Base-by-base conservation (phyloP, 2,888 invertebrate genomes). In the Herminia tarsipennalis region DNA sequence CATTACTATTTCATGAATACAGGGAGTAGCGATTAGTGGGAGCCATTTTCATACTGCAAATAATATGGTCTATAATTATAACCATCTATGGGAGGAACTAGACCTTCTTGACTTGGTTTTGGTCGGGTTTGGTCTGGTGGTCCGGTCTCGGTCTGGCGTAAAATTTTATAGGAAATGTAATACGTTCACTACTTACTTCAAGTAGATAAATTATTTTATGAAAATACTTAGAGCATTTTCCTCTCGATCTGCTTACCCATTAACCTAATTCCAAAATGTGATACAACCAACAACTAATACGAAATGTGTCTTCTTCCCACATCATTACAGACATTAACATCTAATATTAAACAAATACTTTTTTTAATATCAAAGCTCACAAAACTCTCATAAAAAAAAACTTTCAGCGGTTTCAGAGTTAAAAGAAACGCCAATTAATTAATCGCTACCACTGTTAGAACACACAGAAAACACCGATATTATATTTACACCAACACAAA, bases 391-490 rank as follows among this genome's bases (percentile, higher is more conserved):
- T 56, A 61, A 58, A 59, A 68, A 57, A 28, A 57, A 52, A 50
- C 53, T 32, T 49, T 56, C 59, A 53, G 56, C 64, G 57, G 36
- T 48, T 58, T 57, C 59, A 43, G 56, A 61, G 37, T 40, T 56
- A 56, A 70, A 66, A 65, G 54, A 59, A 43, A 32, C 35, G 24
- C 29, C 66, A 66, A 73, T 71, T 76, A 71, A 81, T 79, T 71
- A 73, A 73, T 76, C 48, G 76, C 61, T 56, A 34, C 57, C 54
- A 65, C 60, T 61, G 65, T 72, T n/a, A 73, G 62, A 73, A 67
- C 67, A 66, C 61, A 61, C 65, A 68, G 71, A 76, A n/a, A 72
- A 69, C 68, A 59, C 71, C 61, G 69, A 70, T 68, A 78, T 76
- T 79, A 73, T 69, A 74, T 77, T 76, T 78, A 73, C 54, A 54